Evolutionary conservation across 2,113 vertebrate species (phyloP).

Genomic region (Ovibos moschatus): DNA sequence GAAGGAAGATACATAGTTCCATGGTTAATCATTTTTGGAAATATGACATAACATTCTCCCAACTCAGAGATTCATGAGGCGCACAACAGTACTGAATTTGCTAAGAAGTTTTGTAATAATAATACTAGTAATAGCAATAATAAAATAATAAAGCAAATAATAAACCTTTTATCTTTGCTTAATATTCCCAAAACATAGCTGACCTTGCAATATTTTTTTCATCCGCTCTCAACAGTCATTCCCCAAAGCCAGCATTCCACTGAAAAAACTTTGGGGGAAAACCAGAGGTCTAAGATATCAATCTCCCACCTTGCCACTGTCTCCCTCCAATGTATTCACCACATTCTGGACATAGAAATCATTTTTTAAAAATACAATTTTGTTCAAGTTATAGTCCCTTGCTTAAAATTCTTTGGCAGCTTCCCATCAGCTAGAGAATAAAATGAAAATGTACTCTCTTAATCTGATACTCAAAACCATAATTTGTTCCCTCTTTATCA

Average conservation of each 20-base stretch:
- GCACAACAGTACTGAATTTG: neutral
- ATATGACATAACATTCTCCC: neutral
- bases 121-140: neutral
- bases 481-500: neutral
- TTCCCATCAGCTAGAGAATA: neutral
- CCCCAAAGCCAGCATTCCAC: neutral
- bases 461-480: neutral
- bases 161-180: neutral
- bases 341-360: neutral
- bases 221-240: neutral
- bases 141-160: neutral
- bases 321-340: neutral
- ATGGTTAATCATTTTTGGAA: neutral
- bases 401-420: neutral
- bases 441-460: neutral
- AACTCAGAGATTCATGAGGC: neutral
- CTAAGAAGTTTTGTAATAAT: neutral
- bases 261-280: neutral
- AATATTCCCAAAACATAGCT: neutral
- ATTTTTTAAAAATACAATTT: neutral
- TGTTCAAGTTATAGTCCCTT: neutral
- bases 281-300: neutral
- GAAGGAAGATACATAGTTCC: neutral
- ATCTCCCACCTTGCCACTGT: too few relatives aligned
- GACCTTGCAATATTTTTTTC: neutral